Base-by-base conservation (phyloP, 2,113 vertebrate species). In the Eurystomus gularis region DNA sequence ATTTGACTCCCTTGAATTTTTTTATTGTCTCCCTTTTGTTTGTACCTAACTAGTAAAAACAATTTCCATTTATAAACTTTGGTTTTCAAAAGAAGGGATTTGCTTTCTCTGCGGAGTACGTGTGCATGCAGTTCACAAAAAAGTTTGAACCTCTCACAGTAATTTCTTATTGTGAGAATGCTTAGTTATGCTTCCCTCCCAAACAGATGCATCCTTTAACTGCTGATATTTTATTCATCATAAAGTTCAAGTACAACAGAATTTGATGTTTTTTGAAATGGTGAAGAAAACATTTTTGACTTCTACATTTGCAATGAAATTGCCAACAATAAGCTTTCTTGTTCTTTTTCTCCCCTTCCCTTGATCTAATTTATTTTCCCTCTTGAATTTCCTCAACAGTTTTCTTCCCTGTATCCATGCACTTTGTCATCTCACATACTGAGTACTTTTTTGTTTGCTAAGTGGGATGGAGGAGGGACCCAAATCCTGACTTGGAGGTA, bases 1-100 rank as follows among this genome's bases (percentile, higher is more conserved):
- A 96, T 95, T 88, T 95, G 62, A 49, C 40, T 97, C 58, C 51
- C 29, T 77, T 80, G 62, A 95, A n/a, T 94, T 73, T 96, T 97
- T 90, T 19, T 25, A 51, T 88, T 37, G 6, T 89, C 17, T 60
- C 20, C 33, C 25, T 88, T 93, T 54, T 55, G 16, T 85, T 72
- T 64, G 49, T 79, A 18, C 95, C 39, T 68, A 87, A 88, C 44
- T 83, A 40, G 51, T 52, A 88, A 75, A 93, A 94, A 10, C 37
- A 61, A 82, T 90, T 90, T 88, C 91, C 26, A 54, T 90, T 93
- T 64, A 90, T 70, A 93, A 93, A 91, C 48, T 72, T 46, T 33
- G 19, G 2, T 82, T 96, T 93, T 95, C 40, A n/a, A 37, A 95
- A 88, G 12, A 44, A 82, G 76, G 61, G 71, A 54, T 60, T 91